Percentiles rank a stretch among this genome's conserved stretches.
Conservation (phyloP, 2,113 vertebrate species). For the Alectura lathami region DNA sequence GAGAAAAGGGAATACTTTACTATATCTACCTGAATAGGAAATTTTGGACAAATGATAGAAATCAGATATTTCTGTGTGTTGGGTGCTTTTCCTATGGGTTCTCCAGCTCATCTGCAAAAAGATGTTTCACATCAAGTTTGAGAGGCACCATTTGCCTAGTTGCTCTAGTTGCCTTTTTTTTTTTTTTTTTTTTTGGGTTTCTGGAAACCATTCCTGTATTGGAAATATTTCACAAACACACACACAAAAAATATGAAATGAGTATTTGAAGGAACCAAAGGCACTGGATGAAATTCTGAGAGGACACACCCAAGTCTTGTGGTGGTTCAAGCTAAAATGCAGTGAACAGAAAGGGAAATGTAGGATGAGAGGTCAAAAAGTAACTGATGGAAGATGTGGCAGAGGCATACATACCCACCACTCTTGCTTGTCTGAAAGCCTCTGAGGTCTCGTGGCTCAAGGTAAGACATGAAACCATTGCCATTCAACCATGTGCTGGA, state of each 20-base stretch:
- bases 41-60: neutral
- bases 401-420: neutral
- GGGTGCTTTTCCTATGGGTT: neutral
- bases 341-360: neutral
- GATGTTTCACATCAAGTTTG: rapidly evolving
- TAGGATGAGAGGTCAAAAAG: neutral
- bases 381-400: neutral
- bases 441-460: neutral
- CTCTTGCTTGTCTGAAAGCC: neutral
- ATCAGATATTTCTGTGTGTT: neutral
- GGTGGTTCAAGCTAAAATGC: neutral
- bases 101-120: neutral
- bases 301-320: neutral
- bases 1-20: neutral
- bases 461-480: neutral
- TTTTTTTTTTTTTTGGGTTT: neutral
- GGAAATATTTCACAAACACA: neutral
- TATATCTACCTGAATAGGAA: neutral
- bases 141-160: neutral
- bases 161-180: neutral
- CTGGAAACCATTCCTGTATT: neutral
- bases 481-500: neutral
- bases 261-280: neutral
- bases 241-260: neutral
- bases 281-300: neutral